A percentile compares a stretch with the other conserved stretches of the same genome.
Evolutionary conservation across 2,113 vertebrate genomes (phyloP).

Genomic region (Sprattus sprattus): DNA sequence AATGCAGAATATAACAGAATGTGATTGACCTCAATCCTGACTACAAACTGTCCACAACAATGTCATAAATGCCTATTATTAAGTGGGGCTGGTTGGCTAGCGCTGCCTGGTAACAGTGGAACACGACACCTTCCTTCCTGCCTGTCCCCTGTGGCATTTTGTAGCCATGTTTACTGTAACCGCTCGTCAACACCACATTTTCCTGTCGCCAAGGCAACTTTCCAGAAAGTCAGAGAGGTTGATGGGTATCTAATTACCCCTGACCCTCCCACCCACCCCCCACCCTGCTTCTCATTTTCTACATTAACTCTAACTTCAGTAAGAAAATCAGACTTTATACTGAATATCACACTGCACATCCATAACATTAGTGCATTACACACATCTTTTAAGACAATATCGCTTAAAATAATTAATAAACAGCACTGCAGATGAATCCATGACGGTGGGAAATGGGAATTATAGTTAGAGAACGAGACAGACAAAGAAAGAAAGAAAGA

Average conservation of each 20-base stretch:
- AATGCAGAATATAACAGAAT: not conserved
- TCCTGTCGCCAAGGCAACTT: constrained; percentile 26
- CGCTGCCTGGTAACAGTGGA: constrained; percentile 47
- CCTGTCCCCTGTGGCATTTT: constrained; percentile 21
- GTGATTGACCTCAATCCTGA: constrained; percentile 19
- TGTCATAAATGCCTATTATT: constrained; percentile 33
- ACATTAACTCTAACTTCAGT: not conserved
- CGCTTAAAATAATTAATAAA: not conserved
- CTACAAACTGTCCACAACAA: constrained; percentile 29
- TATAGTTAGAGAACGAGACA: too few species aligned
- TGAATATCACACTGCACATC: not conserved
- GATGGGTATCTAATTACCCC: not conserved
- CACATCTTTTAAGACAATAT: not conserved
- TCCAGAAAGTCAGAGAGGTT: not conserved
- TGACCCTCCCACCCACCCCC: not conserved
- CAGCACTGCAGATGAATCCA: not conserved
- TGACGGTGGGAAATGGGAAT: not conserved
- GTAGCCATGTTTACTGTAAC: constrained; percentile 54
- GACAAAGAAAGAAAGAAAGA: too few species aligned
- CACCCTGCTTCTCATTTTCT: not conserved
- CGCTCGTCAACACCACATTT: constrained; percentile 34
- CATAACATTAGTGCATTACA: not conserved
- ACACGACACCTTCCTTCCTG: not conserved
- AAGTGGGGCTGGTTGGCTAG: constrained; percentile 57
- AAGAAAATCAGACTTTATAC: not conserved